These are phyloP conservation scores for Sebastes ruberrimus DNA, from an alignment of 2,797 vertebrate genomes.

Conservation along the genomic window DNA sequence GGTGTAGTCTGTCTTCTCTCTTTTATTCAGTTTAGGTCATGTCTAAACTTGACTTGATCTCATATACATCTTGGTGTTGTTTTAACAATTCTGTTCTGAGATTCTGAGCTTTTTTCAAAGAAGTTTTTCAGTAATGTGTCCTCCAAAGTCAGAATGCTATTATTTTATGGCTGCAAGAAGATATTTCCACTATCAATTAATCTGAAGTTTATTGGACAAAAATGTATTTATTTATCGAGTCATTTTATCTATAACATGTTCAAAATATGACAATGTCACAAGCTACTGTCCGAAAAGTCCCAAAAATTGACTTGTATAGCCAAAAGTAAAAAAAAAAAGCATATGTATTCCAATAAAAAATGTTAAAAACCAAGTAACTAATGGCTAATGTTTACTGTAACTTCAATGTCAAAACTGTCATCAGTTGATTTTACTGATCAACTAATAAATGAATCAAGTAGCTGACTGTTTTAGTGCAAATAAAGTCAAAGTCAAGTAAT, in stretches of 20 bases:
- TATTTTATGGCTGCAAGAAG: neutral
- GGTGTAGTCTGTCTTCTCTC: neutral
- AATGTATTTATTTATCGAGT: neutral
- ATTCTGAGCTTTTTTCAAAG: neutral
- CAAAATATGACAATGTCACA: neutral
- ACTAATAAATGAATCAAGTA: neutral
- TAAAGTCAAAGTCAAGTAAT: neutral
- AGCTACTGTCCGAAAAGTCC: neutral
- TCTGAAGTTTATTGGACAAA: too few species aligned
- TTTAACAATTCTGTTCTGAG: neutral
- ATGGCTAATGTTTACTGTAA: neutral
- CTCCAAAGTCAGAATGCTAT: neutral
- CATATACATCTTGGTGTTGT: conserved; percentile 21
- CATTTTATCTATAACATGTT: neutral
- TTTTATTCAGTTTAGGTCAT: conserved; percentile 26
- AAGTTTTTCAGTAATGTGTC: too few species aligned
- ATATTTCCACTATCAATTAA: neutral
- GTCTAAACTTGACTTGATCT: conserved; percentile 62
- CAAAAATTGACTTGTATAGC: neutral
- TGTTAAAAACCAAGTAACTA: neutral
- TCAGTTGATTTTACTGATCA: neutral
- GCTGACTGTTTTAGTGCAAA: neutral
- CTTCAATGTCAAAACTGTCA: neutral
- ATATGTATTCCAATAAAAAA: neutral
- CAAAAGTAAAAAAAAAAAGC: neutral